Evolutionary conservation across 2,797 vertebrate species (phyloP), one percentile per base, ranked within the genome.

Genomic region (Schizopygopsis pylzovi): DNA sequence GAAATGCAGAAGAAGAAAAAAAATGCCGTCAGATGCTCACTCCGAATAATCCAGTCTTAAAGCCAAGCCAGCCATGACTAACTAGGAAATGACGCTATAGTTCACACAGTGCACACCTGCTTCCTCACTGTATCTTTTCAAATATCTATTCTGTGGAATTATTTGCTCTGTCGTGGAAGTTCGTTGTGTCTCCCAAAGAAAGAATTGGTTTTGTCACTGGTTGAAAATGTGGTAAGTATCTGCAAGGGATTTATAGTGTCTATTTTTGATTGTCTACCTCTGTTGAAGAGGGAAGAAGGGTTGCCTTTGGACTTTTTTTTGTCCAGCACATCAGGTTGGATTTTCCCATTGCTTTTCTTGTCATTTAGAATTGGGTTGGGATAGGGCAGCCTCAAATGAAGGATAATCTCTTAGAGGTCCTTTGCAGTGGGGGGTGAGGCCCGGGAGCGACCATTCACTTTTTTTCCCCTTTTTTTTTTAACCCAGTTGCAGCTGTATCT

Each of bases 401-500:
- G 93, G 94, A 94, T 96, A 94, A 95, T 95, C 94, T 95, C 87
- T 91, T 91, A 90, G 93, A 94, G 95, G 92, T 93, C 86, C 91
- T 89, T 92, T 93, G 87, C 94, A 92, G 94, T 93, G 91, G 94
- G 94, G 93, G 93, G 93, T 92, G 94, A 93, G 93, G 94, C 93
- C 93, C 91, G 33, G n/a, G 85, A 90, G 92, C 87, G 90, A 68
- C 85, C 79, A 89, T 90, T 90, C 89, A 86, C 68, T 59, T 73
- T 82, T 83, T 84, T 86, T 86, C 33, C 33, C 33, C 82, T 47
- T 33, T 82, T 83, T n/a, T 85, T 83, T 84, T 86, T 86, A 84
- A 91, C 93, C 90, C 90, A 92, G 92, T 94, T 94, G 93, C 94
- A 94, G 93, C 93, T 95, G 93, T 94, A 94, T 95, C 94, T 95